Conservation (phyloP, 2,888 invertebrate genomes). For the Steinernema scapterisci region DNA sequence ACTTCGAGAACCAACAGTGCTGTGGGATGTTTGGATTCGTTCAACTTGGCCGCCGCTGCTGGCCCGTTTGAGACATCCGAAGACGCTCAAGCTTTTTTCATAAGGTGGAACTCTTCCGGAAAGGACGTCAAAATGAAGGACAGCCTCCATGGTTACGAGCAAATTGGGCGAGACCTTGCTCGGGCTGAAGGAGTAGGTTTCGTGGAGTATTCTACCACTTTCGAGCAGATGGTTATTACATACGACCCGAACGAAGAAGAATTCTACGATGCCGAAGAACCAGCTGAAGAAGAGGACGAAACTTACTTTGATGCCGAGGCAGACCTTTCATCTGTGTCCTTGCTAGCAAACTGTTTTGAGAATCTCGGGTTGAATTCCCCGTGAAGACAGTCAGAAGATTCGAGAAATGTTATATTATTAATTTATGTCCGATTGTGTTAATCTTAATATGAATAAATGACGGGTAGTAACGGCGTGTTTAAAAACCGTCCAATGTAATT, state of each 20-base stretch:
- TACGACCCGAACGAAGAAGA: background rate
- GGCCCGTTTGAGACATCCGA: background rate
- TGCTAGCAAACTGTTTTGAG: too few species aligned
- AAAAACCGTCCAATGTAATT: too few species aligned
- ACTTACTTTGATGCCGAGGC: background rate
- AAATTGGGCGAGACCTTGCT: background rate
- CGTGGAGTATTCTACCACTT: background rate
- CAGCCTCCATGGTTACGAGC: background rate
- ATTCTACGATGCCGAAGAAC: constrained; percentile 4
- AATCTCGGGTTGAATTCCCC: too few species aligned
- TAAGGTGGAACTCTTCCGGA: background rate
- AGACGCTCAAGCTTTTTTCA: background rate
- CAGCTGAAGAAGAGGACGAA: background rate
- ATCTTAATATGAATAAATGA: too few species aligned
- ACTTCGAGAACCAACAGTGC: background rate
- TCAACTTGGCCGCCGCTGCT: background rate
- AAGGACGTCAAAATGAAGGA: background rate
- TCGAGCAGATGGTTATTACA: background rate
- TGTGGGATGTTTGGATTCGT: background rate
- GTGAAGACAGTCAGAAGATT: too few species aligned
- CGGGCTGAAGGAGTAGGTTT: background rate
- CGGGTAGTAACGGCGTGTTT: too few species aligned
- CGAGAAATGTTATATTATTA: too few species aligned
- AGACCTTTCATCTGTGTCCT: too few species aligned
- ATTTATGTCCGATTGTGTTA: too few species aligned